Conservation (phyloP, 2,113 vertebrate species). For the Ictidomys tridecemlineatus region DNA sequence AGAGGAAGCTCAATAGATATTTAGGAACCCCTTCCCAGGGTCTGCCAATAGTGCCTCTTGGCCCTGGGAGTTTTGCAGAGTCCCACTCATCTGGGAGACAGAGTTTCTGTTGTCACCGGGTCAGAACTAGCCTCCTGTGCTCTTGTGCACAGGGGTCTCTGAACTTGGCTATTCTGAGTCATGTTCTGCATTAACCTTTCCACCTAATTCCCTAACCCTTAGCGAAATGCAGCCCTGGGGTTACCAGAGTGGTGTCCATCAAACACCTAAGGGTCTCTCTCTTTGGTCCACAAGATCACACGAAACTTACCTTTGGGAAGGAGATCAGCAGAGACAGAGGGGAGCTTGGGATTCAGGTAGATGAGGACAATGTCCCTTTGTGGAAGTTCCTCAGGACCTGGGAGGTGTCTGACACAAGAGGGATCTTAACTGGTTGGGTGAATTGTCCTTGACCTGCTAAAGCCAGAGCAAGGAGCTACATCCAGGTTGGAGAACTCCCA, state of each 20-base stretch:
- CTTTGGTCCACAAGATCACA: background rate
- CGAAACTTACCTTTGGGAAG: background rate
- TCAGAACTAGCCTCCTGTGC: background rate
- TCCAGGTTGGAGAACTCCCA: background rate
- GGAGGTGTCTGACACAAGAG: no score
- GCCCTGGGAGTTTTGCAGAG: background rate
- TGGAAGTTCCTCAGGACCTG: background rate
- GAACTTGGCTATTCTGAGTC: background rate
- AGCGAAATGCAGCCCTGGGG: background rate
- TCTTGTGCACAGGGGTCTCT: background rate
- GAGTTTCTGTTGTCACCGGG: background rate
- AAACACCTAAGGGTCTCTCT: background rate
- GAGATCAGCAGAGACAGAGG: background rate
- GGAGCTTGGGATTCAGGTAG: background rate
- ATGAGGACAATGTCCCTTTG: background rate
- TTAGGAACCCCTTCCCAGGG: background rate
- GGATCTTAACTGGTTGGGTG: background rate
- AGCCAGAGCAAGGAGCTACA: no score
- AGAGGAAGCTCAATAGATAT: background rate
- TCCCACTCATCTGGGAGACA: background rate
- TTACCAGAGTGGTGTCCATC: background rate
- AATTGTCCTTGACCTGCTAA: no score
- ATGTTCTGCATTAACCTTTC: background rate
- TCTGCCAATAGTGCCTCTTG: background rate
- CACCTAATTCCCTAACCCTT: background rate